phyloP scores from a whole-genome alignment of 2,888 invertebrate species.

The Brenthis daphne region DNA sequence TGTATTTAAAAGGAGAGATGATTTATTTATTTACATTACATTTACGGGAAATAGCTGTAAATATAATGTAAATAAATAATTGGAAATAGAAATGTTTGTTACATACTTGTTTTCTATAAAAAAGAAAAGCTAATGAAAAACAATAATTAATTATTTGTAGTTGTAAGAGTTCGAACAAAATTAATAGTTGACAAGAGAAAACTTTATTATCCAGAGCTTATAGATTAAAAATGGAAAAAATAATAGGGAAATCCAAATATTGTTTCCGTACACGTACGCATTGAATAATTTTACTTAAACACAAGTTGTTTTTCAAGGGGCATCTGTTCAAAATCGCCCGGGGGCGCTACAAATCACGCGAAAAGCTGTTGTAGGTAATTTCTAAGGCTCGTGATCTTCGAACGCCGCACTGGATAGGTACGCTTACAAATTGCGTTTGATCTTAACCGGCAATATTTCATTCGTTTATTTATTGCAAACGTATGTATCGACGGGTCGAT shows the following conservation, averaged over 20 bases:
- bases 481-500: constrained; percentile 44
- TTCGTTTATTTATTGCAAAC: constrained; percentile 68
- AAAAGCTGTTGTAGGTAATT: constrained; percentile 79
- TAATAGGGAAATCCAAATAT: constrained; percentile 37
- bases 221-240: neutral
- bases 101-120: no score
- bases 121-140: no score
- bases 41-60: no score
- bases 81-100: no score
- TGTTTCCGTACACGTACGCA: constrained; percentile 24
- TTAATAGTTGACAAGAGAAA: no score
- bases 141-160: no score
- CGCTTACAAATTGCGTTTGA: constrained; percentile 75
- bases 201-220: neutral
- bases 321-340: constrained; percentile 73
- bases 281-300: constrained; percentile 68
- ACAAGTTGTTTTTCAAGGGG: constrained; percentile 68
- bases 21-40: no score
- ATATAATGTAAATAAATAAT: no score
- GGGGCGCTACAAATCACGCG: constrained; percentile 77
- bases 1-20: neutral
- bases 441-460: constrained; percentile 75
- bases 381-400: constrained; percentile 61
- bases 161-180: no score
- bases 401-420: constrained; percentile 64